Conservation (phyloP, 2,888 invertebrate genomes). For the Norana najaformis region DNA sequence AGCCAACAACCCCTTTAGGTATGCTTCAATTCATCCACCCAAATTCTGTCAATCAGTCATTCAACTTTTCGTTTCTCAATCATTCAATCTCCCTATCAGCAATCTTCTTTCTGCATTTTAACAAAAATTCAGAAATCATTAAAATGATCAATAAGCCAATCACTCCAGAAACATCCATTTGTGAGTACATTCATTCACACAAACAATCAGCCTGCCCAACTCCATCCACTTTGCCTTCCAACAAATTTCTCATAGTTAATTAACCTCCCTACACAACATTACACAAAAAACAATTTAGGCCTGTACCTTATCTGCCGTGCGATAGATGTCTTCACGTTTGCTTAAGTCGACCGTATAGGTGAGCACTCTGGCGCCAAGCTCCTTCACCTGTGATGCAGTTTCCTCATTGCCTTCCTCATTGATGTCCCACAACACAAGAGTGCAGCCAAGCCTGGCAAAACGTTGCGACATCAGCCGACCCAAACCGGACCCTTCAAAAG, state of each 20-base stretch:
- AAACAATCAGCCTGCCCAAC: not conserved
- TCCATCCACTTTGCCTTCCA: not conserved
- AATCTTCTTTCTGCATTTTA: too few species aligned
- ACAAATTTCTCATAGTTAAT: not conserved
- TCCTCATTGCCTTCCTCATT: slow-evolving; percentile 53
- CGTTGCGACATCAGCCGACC: slow-evolving; percentile 56
- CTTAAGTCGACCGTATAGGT: slow-evolving; percentile 57
- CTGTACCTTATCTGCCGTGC: slow-evolving; percentile 50
- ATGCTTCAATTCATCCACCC: not conserved
- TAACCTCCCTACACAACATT: not conserved
- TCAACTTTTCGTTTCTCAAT: not conserved
- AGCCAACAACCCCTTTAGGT: not conserved
- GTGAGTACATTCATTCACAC: not conserved
- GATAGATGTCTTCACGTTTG: slow-evolving; percentile 53
- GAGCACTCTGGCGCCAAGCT: slow-evolving; percentile 36
- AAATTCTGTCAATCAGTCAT: not conserved
- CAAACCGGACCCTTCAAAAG: slow-evolving; percentile 59
- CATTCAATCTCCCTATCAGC: not conserved
- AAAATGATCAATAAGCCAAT: too few species aligned
- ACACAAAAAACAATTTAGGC: not conserved
- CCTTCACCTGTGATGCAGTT: slow-evolving; percentile 47
- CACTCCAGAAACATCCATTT: not conserved
- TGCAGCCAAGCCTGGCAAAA: slow-evolving; percentile 56
- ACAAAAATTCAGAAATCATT: too few species aligned
- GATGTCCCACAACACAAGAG: slow-evolving; percentile 60